Conservation (phyloP, 2,113 vertebrate genomes). For the Brachionichthys hirsutus region DNA sequence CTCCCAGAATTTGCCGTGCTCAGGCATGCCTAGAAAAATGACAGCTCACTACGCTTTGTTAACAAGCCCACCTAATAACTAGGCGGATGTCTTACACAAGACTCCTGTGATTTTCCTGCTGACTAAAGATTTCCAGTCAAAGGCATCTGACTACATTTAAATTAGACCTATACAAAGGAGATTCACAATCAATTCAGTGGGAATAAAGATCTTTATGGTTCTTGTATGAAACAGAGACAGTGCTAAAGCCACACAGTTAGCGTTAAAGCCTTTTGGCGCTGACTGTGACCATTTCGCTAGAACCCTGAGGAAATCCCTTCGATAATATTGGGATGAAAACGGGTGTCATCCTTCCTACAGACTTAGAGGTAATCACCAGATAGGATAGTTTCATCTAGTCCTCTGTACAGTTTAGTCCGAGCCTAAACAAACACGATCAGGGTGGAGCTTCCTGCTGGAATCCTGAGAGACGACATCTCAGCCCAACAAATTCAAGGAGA, state of each 20-base stretch:
- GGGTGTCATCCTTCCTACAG: slow-evolving; percentile 20
- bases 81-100: slow-evolving; percentile 55
- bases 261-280: background rate
- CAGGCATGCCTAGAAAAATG: slow-evolving; percentile 57
- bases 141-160: slow-evolving; percentile 10
- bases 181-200: background rate
- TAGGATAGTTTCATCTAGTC: slow-evolving; percentile 43
- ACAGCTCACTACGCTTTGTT: slow-evolving; percentile 42
- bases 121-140: slow-evolving; percentile 25
- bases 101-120: slow-evolving; percentile 45
- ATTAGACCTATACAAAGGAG: background rate
- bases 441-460: slow-evolving; percentile 73
- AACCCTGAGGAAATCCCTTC: background rate
- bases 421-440: slow-evolving; percentile 67
- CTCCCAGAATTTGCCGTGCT: slow-evolving; percentile 51
- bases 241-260: background rate
- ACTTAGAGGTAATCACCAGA: slow-evolving; percentile 42
- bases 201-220: background rate
- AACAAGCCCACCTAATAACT: slow-evolving; percentile 64
- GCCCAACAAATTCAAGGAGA: slow-evolving; percentile 31
- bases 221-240: background rate
- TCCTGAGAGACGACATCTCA: slow-evolving; percentile 61
- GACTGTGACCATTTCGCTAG: background rate
- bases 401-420: slow-evolving; percentile 31
- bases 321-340: slow-evolving; percentile 4